These are phyloP conservation scores for Mycogona germanica DNA, from an alignment of 2,888 invertebrate genomes.

Conservation along the genomic window DNA sequence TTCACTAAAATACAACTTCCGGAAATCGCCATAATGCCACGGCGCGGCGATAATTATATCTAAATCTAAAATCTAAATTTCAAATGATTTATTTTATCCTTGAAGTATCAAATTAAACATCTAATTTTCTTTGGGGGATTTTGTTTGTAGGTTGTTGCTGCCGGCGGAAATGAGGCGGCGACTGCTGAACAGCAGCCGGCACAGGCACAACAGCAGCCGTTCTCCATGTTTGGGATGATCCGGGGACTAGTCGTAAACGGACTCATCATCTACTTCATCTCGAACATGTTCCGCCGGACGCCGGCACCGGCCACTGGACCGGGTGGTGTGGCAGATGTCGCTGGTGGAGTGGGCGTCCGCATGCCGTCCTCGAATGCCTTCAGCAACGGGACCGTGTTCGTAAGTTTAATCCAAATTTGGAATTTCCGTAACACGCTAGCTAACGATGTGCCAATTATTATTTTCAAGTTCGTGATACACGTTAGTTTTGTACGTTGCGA, in stretches of 20 bases:
- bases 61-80: no score
- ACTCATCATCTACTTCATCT: conserved; percentile 83
- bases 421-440: neutral
- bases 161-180: neutral
- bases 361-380: conserved; percentile 59
- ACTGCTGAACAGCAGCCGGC: neutral
- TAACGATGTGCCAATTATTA: neutral
- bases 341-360: conserved; percentile 29
- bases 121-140: no score
- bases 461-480: conserved; percentile 10
- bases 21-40: no score
- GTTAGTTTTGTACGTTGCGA: no score
- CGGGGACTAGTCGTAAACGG: conserved; percentile 67
- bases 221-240: conserved; percentile 16
- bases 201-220: conserved; percentile 5
- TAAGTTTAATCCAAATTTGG: conserved; percentile 27
- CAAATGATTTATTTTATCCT: no score
- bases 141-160: neutral
- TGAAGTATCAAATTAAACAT: no score
- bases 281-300: conserved; percentile 66
- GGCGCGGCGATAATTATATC: no score
- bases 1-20: no score
- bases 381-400: conserved; percentile 64
- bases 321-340: no score
- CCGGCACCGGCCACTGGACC: conserved; percentile 28